phyloP scores from a whole-genome alignment of 2,888 invertebrate genomes.

The Argynnis bischoffii region DNA sequence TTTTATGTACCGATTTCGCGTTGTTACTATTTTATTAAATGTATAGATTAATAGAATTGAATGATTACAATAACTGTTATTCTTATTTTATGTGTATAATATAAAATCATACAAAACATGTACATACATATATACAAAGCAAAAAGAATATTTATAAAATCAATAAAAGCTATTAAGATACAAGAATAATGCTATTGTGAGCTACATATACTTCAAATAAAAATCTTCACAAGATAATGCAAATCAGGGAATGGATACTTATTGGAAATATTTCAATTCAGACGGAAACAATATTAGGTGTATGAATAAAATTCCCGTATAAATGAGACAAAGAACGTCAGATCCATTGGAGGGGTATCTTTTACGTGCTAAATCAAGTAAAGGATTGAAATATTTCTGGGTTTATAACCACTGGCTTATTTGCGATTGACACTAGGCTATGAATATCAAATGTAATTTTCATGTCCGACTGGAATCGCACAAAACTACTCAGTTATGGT shows the following conservation, averaged over 20 bases:
- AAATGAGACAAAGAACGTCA: constrained; percentile 40
- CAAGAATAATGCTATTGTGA: constrained; percentile 19
- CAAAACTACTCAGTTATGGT: constrained; percentile 15
- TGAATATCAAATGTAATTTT: constrained; percentile 30
- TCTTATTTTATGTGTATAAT: too few species aligned
- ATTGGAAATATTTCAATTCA: constrained; percentile 74
- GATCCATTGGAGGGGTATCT: constrained; percentile 35
- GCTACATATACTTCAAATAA: constrained; percentile 38
- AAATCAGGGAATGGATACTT: constrained; percentile 55
- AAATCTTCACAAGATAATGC: constrained; percentile 52
- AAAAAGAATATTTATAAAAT: constrained; percentile 15
- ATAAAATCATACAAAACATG: too few species aligned
- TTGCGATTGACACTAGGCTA: constrained; percentile 34
- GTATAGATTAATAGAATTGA: too few species aligned
- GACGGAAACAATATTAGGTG: constrained; percentile 68
- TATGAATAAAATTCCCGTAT: constrained; percentile 66
- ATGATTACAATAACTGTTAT: too few species aligned
- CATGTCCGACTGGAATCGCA: constrained; percentile 17
- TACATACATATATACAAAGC: constrained; percentile 45
- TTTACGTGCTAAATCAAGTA: constrained; percentile 39
- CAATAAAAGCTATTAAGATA: constrained; percentile 29
- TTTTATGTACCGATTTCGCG: too few species aligned
- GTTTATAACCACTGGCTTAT: constrained; percentile 33
- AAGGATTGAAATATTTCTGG: constrained; percentile 38
- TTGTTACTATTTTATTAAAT: too few species aligned